A percentile compares a stretch with the other conserved stretches of the same genome.
These are phyloP conservation scores for Mustela nigripes DNA, from an alignment of 2,113 vertebrate species.

Conservation along the genomic window DNA sequence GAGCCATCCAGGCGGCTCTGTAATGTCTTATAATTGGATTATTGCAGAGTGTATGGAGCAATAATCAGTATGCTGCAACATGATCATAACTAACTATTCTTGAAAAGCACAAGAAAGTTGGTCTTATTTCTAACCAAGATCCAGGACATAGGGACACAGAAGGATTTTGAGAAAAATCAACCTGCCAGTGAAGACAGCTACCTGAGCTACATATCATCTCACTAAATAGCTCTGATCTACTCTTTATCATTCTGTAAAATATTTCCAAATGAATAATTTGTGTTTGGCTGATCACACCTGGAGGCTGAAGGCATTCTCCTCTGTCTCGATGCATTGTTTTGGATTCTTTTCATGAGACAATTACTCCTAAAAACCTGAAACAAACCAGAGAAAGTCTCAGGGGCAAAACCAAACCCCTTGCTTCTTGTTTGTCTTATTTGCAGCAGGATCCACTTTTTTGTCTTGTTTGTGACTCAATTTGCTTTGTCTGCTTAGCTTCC, in stretches of 20 bases:
- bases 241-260: background rate
- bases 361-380: background rate
- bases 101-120: background rate
- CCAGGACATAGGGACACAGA: background rate
- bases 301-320: background rate
- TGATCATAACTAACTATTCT: background rate
- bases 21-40: background rate
- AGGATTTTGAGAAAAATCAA: background rate
- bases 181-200: rapidly evolving
- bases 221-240: background rate
- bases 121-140: background rate
- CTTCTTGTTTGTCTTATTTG: slow-evolving; percentile 37
- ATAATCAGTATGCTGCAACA: background rate
- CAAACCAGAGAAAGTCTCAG: background rate
- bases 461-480: background rate
- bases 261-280: background rate
- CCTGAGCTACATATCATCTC: background rate
- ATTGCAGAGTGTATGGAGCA: background rate
- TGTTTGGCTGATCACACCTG: background rate
- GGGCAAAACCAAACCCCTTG: background rate
- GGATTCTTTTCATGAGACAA: background rate
- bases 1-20: background rate
- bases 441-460: slow-evolving; percentile 51
- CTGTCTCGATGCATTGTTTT: background rate
- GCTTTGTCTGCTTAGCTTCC: slow-evolving; percentile 47